Evolutionary conservation across 2,113 vertebrate genomes (phyloP).

Genomic region (Ailuropoda melanoleuca): DNA sequence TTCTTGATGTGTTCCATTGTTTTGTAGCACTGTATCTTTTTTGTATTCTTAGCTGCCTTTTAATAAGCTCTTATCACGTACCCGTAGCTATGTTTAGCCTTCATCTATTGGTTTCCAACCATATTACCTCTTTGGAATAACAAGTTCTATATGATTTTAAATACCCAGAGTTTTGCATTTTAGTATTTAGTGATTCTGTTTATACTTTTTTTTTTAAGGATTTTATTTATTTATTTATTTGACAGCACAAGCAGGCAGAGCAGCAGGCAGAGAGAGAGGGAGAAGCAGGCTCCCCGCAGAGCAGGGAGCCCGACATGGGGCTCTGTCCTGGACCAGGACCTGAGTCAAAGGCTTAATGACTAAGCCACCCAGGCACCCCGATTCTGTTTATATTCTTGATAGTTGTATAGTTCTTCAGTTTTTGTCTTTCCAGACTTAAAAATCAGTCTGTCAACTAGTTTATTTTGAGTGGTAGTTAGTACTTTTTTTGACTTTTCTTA

Average conservation of each 20-base stretch:
- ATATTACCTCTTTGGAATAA: background rate
- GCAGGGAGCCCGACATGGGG: too few relatives aligned
- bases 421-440: background rate
- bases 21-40: background rate
- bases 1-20: background rate
- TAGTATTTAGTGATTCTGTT: background rate
- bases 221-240: too few relatives aligned
- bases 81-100: background rate
- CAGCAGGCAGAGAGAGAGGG: too few relatives aligned
- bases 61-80: background rate
- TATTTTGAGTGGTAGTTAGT: background rate
- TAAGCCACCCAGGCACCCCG: too few relatives aligned
- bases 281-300: too few relatives aligned
- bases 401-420: background rate
- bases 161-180: background rate
- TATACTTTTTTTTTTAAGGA: background rate
- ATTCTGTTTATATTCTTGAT: background rate
- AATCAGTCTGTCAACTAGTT: background rate
- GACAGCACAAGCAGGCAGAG: too few relatives aligned
- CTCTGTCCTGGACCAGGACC: too few relatives aligned
- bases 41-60: background rate
- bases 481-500: background rate
- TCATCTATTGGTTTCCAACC: background rate
- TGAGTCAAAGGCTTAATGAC: too few relatives aligned
- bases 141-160: background rate